phyloP scores from a whole-genome alignment of 2,888 invertebrate species.

The Cephus spinipes region DNA sequence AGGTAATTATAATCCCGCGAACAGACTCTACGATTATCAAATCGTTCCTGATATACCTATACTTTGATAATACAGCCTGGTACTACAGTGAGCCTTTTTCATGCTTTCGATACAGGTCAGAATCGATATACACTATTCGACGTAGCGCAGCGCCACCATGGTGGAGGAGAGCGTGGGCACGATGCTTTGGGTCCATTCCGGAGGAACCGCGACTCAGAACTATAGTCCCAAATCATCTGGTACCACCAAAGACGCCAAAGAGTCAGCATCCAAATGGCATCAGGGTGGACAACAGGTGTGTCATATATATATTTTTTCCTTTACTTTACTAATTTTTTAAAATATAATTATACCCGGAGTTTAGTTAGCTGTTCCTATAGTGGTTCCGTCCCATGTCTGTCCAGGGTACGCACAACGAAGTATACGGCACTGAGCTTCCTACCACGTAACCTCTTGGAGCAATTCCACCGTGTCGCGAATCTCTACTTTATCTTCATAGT shows the following conservation, averaged over 20 bases:
- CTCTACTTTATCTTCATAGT: constrained; percentile 98
- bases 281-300: constrained; percentile 77
- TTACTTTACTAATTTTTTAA: constrained; percentile 3
- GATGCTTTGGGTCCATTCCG: constrained; percentile 69
- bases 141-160: constrained; percentile 79
- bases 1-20: background rate
- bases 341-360: constrained; percentile 15
- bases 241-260: constrained; percentile 83
- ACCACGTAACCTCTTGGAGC: constrained; percentile 95
- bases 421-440: constrained; percentile 94
- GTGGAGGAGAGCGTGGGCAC: constrained; percentile 74
- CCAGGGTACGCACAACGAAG: constrained; percentile 90
- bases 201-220: constrained; percentile 78
- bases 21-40: background rate
- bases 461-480: constrained; percentile 97
- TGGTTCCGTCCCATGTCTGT: constrained; percentile 18
- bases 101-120: constrained; percentile 68
- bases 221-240: constrained; percentile 87
- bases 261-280: constrained; percentile 88
- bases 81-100: background rate
- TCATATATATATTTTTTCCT: constrained; percentile 8
- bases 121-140: constrained; percentile 89
- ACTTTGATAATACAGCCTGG: background rate
- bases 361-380: constrained; percentile 8
- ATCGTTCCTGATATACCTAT: background rate